These are phyloP conservation scores for Gasterosteus aculeatus DNA, from an alignment of 2,113 vertebrate species.

Conservation along the genomic window DNA sequence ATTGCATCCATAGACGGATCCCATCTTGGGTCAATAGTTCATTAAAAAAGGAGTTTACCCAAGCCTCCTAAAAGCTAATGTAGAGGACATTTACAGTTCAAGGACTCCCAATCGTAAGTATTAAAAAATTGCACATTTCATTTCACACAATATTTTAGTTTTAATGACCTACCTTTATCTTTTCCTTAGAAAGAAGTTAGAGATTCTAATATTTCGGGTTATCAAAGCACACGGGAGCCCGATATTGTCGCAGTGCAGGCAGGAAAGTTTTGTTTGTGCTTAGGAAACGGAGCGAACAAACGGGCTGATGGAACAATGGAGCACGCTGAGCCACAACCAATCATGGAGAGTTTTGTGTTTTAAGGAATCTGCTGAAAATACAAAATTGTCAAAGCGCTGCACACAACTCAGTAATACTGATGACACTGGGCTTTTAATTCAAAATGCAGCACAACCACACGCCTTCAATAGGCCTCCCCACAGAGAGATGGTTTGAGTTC, in stretches of 20 bases:
- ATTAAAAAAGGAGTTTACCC: neutral
- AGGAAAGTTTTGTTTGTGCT: conserved; percentile 77
- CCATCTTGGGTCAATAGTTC: conserved; percentile 8
- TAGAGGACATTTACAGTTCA: neutral
- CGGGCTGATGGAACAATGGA: conserved; percentile 70
- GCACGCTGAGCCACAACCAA: conserved; percentile 70
- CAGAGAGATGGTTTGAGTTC: conserved; percentile 28
- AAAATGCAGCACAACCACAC: conserved; percentile 58
- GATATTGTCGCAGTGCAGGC: conserved; percentile 66
- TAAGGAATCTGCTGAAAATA: conserved; percentile 86
- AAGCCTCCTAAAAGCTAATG: neutral
- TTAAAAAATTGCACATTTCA: neutral
- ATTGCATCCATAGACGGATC: conserved; percentile 1
- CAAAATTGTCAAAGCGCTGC: conserved; percentile 77
- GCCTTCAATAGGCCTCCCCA: conserved; percentile 12
- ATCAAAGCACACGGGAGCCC: conserved; percentile 66
- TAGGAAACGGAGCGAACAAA: conserved; percentile 71
- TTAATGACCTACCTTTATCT: conserved; percentile 68
- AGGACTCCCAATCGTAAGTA: neutral
- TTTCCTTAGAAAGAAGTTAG: conserved; percentile 54
- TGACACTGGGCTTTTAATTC: conserved; percentile 79
- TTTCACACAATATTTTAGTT: neutral
- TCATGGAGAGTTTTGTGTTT: conserved; percentile 78
- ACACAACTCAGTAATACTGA: conserved; percentile 73
- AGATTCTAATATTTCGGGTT: conserved; percentile 66